phyloP scores from a whole-genome alignment of 2,888 invertebrate genomes.

The Morinoia aosen region DNA sequence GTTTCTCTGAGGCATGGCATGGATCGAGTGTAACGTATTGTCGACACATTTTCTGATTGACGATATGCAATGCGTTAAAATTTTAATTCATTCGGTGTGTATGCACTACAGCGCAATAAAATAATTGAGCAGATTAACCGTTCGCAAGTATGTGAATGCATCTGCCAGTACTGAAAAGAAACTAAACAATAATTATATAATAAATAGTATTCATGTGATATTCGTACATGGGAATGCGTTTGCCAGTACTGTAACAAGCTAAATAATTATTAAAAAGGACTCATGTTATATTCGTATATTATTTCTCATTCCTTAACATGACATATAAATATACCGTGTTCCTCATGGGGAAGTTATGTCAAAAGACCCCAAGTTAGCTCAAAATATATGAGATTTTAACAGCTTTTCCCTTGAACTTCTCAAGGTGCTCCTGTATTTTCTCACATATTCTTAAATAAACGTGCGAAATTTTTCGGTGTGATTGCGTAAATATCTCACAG shows the following conservation, averaged over 20 bases:
- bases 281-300: too few relatives aligned
- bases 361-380: background rate
- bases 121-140: too few relatives aligned
- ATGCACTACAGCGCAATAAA: background rate
- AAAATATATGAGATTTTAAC: background rate
- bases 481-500: background rate
- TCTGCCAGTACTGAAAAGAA: background rate
- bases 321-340: background rate
- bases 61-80: background rate
- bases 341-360: background rate
- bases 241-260: background rate
- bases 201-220: too few relatives aligned
- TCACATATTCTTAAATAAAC: background rate
- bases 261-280: too few relatives aligned
- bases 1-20: background rate
- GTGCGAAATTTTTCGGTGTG: background rate
- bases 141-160: background rate
- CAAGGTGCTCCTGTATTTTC: background rate
- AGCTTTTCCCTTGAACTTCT: slow-evolving; percentile 1
- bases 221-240: background rate
- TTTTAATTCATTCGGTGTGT: background rate
- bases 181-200: too few relatives aligned
- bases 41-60: background rate
- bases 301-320: too few relatives aligned
- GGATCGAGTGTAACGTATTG: background rate